Evolutionary conservation across 64 coral and sea anemone genomes (phyloP).

Genomic region (Stichodactyla helianthus): DNA sequence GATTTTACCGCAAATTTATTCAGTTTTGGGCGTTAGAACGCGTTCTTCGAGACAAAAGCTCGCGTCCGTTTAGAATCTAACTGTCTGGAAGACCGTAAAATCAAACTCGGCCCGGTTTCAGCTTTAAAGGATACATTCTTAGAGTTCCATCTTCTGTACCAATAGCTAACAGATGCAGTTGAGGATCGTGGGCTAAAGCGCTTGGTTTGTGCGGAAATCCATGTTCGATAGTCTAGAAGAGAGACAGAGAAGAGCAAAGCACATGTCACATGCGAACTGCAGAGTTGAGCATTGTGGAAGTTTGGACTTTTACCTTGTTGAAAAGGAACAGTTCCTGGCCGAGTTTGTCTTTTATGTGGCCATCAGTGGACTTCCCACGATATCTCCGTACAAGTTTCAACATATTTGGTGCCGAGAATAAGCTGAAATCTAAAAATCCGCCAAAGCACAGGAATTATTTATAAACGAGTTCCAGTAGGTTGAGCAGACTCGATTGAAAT

Average conservation of each 20-base stretch:
- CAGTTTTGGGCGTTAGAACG: slow-evolving; percentile 24
- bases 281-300: slow-evolving; percentile 12
- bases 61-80: slow-evolving; percentile 19
- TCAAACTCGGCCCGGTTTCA: neutral
- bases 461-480: slow-evolving; percentile 37
- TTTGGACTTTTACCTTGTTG: slow-evolving; percentile 71
- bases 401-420: slow-evolving; percentile 43
- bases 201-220: slow-evolving; percentile 99
- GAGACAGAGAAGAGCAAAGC: slow-evolving; percentile 82
- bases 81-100: slow-evolving; percentile 23
- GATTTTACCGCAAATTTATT: slow-evolving; percentile 18
- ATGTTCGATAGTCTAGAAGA: slow-evolving; percentile 95
- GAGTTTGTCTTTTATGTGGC: slow-evolving; percentile 79
- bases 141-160: slow-evolving; percentile 86
- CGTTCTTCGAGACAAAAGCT: slow-evolving; percentile 33
- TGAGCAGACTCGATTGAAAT: slow-evolving; percentile 75
- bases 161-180: slow-evolving; percentile 78
- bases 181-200: slow-evolving; percentile 90
- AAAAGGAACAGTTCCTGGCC: slow-evolving; percentile 79
- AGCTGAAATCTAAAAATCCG: slow-evolving; percentile 50
- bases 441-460: slow-evolving; percentile 65
- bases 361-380: slow-evolving; percentile 59
- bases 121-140: slow-evolving; percentile 94
- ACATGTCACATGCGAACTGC: slow-evolving; percentile 66
- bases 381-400: slow-evolving; percentile 88